Evolutionary conservation across 2,888 invertebrate species (phyloP).

Genomic region (Allacma fusca): DNA sequence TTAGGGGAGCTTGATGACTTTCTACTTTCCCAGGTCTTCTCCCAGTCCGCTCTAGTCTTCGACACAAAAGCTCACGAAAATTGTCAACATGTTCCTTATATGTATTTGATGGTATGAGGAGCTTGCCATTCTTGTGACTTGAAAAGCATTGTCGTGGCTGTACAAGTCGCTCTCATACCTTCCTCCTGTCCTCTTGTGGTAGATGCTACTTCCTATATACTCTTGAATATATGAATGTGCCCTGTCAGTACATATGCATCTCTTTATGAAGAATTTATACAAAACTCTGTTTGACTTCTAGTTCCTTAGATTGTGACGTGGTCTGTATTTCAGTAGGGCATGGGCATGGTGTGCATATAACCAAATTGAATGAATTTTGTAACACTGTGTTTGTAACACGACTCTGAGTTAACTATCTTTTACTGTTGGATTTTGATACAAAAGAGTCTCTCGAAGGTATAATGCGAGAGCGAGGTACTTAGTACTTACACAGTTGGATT

Average conservation of each 20-base stretch:
- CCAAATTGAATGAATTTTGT: too few species aligned
- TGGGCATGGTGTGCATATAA: too few species aligned
- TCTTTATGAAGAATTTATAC: too few species aligned
- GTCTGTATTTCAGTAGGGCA: too few species aligned
- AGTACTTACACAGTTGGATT: too few species aligned
- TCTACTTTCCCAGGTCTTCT: constrained; percentile 37
- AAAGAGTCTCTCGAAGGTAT: not conserved
- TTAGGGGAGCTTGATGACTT: constrained; percentile 47
- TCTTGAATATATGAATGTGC: too few species aligned
- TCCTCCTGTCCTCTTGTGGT: not conserved
- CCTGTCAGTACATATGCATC: too few species aligned
- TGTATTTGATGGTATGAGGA: not conserved
- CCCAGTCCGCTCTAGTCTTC: not conserved
- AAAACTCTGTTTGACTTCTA: too few species aligned
- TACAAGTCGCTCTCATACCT: not conserved
- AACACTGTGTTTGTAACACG: too few species aligned
- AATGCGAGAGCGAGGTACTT: too few species aligned
- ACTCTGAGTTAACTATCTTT: not conserved
- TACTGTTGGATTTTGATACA: not conserved
- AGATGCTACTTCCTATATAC: too few species aligned
- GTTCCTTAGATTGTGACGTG: too few species aligned
- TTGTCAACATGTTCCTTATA: constrained; percentile 37
- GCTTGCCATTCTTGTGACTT: not conserved
- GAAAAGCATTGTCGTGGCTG: not conserved
- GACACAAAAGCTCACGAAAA: constrained; percentile 40